phyloP scores from a whole-genome alignment of 2,888 invertebrate genomes.

The Rhamnusium bicolor region DNA sequence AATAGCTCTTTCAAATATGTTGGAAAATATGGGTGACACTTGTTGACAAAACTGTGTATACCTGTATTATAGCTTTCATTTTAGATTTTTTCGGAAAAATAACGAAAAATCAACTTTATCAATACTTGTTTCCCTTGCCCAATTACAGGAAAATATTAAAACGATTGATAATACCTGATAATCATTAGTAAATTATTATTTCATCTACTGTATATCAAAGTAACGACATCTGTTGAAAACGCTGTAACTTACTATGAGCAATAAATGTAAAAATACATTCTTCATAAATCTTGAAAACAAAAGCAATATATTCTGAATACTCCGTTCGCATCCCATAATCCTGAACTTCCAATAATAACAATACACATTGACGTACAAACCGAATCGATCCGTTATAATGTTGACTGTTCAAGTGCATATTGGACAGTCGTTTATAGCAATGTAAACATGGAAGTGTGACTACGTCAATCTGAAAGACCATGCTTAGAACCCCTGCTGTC shows the following conservation, averaged over 20 bases:
- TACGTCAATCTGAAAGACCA: slow-evolving; percentile 34
- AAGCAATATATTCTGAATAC: not conserved
- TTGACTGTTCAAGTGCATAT: slow-evolving; percentile 54
- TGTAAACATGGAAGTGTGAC: slow-evolving; percentile 56
- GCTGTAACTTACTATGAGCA: not conserved
- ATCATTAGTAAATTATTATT: too few relatives aligned
- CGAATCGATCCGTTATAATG: slow-evolving; percentile 44
- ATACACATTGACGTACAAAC: slow-evolving; percentile 15
- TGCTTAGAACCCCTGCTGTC: slow-evolving; percentile 46
- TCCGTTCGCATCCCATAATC: not conserved
- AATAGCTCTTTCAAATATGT: too few relatives aligned
- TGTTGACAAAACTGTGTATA: too few relatives aligned
- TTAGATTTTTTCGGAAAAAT: too few relatives aligned
- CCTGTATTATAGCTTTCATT: too few relatives aligned
- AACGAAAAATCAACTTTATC: too few relatives aligned
- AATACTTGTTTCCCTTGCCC: too few relatives aligned
- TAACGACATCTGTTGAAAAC: too few relatives aligned
- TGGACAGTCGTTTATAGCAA: slow-evolving; percentile 57
- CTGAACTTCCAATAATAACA: slow-evolving; percentile 6
- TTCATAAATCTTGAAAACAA: not conserved
- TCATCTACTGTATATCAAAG: too few relatives aligned
- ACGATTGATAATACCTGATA: too few relatives aligned
- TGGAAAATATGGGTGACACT: too few relatives aligned
- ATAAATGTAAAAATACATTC: not conserved
- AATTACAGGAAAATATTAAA: too few relatives aligned